Base-by-base conservation (phyloP, 2,113 vertebrate genomes). In the Sorex fumeus region DNA sequence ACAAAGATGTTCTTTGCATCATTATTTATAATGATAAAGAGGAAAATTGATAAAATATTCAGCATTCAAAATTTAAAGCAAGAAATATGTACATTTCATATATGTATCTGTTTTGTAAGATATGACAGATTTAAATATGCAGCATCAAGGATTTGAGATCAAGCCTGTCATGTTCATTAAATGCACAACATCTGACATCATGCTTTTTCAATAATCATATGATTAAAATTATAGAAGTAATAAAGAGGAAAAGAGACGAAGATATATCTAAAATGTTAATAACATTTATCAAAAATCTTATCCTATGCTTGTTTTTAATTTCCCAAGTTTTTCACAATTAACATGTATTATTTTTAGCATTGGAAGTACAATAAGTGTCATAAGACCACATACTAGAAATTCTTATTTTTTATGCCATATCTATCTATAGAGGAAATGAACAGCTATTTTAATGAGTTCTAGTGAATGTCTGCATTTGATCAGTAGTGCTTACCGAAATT, bases 371-470 rank as follows among this genome's bases (percentile, higher is more conserved):
- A 1, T 76, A 15, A 50, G 57, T 80, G 27, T 50, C 66, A 10
- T 27, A 79, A 95, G 75, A 70, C 43, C 84, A 28, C 60, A 81
- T 87, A 43, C 77, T 67, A 11, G 84, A 81, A 94, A 70, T 19
- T 21, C 23, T 3, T 70, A 30, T 60, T 83, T 74, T 84, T 87
- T 43, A 43, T 21, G 27, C 32, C 23, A 64, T 71, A 13, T 47
- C 76, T 87, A 16, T 78, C 40, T 87, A 36, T 36, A 91, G 67
- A 87, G 69, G 75, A 60, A 60, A 40, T 32, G 69, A 84, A 66
- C 21, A 91, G n/a, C 40, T 40, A 85, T 82, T 87, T 87, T 87
- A 92, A 91, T 81, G 91, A 91, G 57, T 27, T 77, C 81, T 79
- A 81, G 28, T 50, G 88, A 92, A 47, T 75, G 69, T 70, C 32